Base-by-base conservation (phyloP, 2,888 invertebrate genomes). In the Leuctra nigra region DNA sequence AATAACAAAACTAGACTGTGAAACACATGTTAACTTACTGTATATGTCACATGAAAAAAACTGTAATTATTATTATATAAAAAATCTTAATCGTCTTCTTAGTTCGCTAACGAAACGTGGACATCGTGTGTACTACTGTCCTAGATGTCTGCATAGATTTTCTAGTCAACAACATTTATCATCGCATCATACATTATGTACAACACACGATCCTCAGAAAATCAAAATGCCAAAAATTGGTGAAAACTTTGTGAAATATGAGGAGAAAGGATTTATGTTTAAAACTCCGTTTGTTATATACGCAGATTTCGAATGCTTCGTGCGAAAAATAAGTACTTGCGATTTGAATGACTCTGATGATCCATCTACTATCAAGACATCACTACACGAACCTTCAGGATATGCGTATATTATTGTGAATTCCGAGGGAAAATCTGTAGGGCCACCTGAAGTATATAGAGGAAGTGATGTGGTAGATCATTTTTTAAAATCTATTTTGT, bases 31-130 rank as follows among this genome's bases (percentile, higher is more conserved):
- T 11, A 29, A 29, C 11, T 29, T 29, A 29, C 29, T 29, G 6
- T 6, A 7, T 29, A 29, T 29, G 29, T 59, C 55, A 23, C 16
- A 55, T 48, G 50, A 9, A 9, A 33, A 18, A 14, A 50, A 18
- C 23, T 55, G 50, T 36, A 62, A 65, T 58, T 63, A 55, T 59
- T 60, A 55, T 20, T 61, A 7, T 7, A 29, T 29, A 7, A 29
- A 29, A 29, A 6, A 29, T 29, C 29, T 29, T 11, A 29, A 29
- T 6, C 20, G 59, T 46, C 29, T 63, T 1, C 9, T 61, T 7
- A 14, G 29, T 14, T 14, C 9, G 6, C 63, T 60, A n/a, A 48
- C 54, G 2, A 54, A 54, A 50, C 39, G 53, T 54, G 9, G 54
- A 9, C 4, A 18, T 52, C 38, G 44, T 7, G 11, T 7, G 29